Conservation (phyloP, 2,797 vertebrate genomes). For the Coregonus ussuriensis region DNA sequence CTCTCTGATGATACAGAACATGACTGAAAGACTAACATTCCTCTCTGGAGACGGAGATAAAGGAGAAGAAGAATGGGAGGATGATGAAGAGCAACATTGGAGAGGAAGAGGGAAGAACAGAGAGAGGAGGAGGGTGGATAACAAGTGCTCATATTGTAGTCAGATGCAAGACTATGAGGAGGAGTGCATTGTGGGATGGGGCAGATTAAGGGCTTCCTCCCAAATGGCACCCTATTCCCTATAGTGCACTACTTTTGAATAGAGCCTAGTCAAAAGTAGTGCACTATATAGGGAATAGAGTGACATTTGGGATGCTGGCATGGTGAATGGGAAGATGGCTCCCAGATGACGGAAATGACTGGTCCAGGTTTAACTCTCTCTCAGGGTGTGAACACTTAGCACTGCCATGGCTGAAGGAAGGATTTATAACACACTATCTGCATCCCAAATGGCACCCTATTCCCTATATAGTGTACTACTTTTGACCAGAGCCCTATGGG, state of each 20-base stretch:
- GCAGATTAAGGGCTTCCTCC: not conserved
- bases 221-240: not conserved
- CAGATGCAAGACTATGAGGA: not conserved
- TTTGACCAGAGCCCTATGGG: too few species aligned
- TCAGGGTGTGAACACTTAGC: constrained; percentile 32
- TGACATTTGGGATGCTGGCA: not conserved
- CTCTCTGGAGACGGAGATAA: not conserved
- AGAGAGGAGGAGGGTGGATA: not conserved
- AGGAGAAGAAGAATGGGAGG: not conserved
- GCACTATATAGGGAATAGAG: not conserved
- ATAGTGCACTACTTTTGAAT: not conserved
- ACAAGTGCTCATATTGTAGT: not conserved
- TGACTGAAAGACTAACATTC: not conserved
- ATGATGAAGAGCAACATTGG: too few species aligned
- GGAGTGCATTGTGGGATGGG: not conserved
- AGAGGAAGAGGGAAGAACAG: too few species aligned
- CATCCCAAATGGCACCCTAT: too few species aligned
- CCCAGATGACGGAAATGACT: not conserved
- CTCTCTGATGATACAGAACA: not conserved
- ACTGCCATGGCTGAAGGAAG: constrained; percentile 21
- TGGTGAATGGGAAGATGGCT: not conserved
- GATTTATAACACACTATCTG: constrained; percentile 1
- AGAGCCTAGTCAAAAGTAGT: not conserved
- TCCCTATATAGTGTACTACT: too few species aligned
- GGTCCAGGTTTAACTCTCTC: not conserved